These are phyloP conservation scores for Drosophila willistoni DNA, from an alignment of 1,140 invertebrate genomes.

Conservation along the genomic window DNA sequence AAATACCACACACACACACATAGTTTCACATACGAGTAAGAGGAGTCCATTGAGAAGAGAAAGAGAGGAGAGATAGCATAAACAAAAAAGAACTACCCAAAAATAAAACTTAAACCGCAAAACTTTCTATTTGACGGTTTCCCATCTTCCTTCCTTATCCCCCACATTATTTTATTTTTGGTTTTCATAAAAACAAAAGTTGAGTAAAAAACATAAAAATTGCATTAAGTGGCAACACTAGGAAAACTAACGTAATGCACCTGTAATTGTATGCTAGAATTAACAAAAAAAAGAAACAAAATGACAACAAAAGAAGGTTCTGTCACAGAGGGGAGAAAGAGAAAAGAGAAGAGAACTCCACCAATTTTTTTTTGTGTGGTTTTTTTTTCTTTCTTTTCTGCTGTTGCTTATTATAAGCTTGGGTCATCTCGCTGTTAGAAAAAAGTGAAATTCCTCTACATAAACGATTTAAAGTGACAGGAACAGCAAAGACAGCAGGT, in stretches of 20 bases:
- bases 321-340: background rate
- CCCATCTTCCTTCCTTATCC: background rate
- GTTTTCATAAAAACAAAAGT: conserved; percentile 3
- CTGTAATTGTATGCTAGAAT: conserved; percentile 62
- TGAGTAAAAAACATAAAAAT: conserved; percentile 71
- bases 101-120: conserved; percentile 60
- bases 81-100: conserved; percentile 28
- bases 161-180: background rate
- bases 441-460: too few relatives aligned
- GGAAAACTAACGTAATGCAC: conserved; percentile 30
- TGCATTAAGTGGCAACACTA: conserved; percentile 62
- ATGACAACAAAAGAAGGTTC: conserved; percentile 16
- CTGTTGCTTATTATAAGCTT: too few relatives aligned
- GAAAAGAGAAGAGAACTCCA: too few relatives aligned
- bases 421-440: too few relatives aligned
- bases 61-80: conserved; percentile 1
- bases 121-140: conserved; percentile 52
- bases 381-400: too few relatives aligned
- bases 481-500: too few relatives aligned
- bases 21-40: conserved; percentile 37
- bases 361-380: too few relatives aligned
- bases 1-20: conserved; percentile 35
- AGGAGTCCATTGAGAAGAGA: conserved; percentile 41
- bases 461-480: too few relatives aligned
- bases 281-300: conserved; percentile 9